Percentiles rank a stretch among this genome's conserved stretches.
phyloP scores from a whole-genome alignment of 2,113 vertebrate genomes.

The Neolamprologus sp. region DNA sequence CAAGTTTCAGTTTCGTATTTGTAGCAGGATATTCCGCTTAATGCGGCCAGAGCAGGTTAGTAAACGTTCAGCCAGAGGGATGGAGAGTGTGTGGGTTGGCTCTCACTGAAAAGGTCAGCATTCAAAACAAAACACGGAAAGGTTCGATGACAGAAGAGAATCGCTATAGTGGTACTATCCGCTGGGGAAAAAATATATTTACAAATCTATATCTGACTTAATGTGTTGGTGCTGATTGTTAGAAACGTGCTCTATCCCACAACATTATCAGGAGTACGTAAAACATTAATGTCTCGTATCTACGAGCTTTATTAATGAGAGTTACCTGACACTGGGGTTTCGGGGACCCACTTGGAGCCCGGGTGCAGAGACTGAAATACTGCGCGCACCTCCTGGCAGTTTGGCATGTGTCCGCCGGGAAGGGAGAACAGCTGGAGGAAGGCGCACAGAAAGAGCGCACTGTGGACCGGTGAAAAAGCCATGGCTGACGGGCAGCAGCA shows the following conservation, averaged over 20 bases:
- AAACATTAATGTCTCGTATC: neutral
- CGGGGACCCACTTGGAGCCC: constrained; percentile 74
- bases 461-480: neutral
- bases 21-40: neutral
- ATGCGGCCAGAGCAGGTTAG: neutral
- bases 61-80: neutral
- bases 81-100: neutral
- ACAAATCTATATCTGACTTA: neutral
- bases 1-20: neutral
- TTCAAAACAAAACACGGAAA: neutral
- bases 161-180: neutral
- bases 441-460: constrained; percentile 53
- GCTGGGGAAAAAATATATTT: neutral
- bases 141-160: neutral
- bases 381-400: constrained; percentile 72
- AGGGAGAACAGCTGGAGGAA: constrained; percentile 47
- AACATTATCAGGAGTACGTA: neutral
- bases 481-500: constrained; percentile 20
- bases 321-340: constrained; percentile 74
- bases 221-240: neutral
- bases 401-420: constrained; percentile 58
- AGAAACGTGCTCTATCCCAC: neutral
- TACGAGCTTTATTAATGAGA: neutral
- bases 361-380: constrained; percentile 72
- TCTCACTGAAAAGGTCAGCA: neutral